phyloP scores from a whole-genome alignment of 2,888 invertebrate genomes.

The Euphydryas editha region DNA sequence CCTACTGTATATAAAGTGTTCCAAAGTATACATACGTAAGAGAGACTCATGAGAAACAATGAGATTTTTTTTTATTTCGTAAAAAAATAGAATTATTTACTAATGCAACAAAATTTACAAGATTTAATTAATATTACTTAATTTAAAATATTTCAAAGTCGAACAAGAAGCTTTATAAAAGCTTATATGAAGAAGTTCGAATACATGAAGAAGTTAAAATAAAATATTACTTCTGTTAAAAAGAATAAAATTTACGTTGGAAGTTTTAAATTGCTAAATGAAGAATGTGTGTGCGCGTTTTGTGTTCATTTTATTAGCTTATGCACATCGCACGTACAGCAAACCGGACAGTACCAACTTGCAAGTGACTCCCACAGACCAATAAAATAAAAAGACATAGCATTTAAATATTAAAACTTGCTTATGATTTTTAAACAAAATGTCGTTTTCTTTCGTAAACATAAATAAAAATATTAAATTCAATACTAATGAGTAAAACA shows the following conservation, averaged over 20 bases:
- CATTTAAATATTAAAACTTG: slow-evolving; percentile 1
- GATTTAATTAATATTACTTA: background rate
- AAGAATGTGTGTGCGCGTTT: slow-evolving; percentile 34
- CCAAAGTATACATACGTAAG: slow-evolving; percentile 66
- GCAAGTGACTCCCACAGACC: slow-evolving; percentile 64
- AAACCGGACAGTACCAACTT: slow-evolving; percentile 63
- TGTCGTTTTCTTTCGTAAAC: no score
- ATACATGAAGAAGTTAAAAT: background rate
- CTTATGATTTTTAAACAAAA: background rate
- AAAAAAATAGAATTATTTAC: no score
- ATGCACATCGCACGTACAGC: slow-evolving; percentile 49
- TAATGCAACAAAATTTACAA: no score
- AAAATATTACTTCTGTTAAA: background rate
- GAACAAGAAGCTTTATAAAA: no score
- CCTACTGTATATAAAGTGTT: slow-evolving; percentile 79
- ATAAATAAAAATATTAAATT: no score
- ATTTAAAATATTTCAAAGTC: background rate
- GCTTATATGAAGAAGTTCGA: no score
- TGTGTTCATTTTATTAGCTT: slow-evolving; percentile 40
- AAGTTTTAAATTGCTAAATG: slow-evolving; percentile 22
- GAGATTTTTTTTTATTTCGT: slow-evolving; percentile 47
- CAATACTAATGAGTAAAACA: no score
- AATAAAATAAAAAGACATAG: slow-evolving; percentile 42
- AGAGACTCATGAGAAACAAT: slow-evolving; percentile 77
- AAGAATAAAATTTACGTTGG: background rate